These are phyloP conservation scores for Halcyon senegalensis DNA, from an alignment of 2,113 vertebrate genomes.

Conservation along the genomic window DNA sequence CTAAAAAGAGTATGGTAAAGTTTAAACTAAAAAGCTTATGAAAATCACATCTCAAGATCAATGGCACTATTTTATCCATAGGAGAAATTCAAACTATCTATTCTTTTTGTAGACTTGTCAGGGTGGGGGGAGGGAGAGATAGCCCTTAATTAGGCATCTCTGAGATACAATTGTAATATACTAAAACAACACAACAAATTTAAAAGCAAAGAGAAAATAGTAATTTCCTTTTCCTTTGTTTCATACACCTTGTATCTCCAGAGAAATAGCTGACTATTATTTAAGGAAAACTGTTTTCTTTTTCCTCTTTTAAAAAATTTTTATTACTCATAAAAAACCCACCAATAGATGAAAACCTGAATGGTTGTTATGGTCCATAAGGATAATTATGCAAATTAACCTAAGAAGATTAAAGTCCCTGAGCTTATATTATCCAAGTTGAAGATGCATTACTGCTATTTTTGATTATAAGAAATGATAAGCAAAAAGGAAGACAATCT, in stretches of 20 bases:
- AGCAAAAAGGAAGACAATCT: slow-evolving; percentile 33
- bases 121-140: background rate
- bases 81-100: background rate
- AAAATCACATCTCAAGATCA: background rate
- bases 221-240: background rate
- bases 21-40: background rate
- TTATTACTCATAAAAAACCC: background rate
- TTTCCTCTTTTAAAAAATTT: background rate
- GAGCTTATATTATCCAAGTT: slow-evolving; percentile 3
- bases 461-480: slow-evolving; percentile 37
- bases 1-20: background rate
- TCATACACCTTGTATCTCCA: background rate
- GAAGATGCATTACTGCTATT: slow-evolving; percentile 14
- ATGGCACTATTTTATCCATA: background rate
- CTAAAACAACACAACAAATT: background rate
- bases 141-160: background rate
- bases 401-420: slow-evolving; percentile 31
- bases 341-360: background rate
- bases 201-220: background rate
- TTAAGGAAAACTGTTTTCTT: background rate
- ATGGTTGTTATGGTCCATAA: background rate
- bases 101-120: background rate
- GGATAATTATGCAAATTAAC: slow-evolving; percentile 45
- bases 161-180: background rate
- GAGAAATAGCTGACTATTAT: background rate